These are phyloP conservation scores for Tangara arthus DNA, from an alignment of 2,797 vertebrate genomes.

Conservation along the genomic window DNA sequence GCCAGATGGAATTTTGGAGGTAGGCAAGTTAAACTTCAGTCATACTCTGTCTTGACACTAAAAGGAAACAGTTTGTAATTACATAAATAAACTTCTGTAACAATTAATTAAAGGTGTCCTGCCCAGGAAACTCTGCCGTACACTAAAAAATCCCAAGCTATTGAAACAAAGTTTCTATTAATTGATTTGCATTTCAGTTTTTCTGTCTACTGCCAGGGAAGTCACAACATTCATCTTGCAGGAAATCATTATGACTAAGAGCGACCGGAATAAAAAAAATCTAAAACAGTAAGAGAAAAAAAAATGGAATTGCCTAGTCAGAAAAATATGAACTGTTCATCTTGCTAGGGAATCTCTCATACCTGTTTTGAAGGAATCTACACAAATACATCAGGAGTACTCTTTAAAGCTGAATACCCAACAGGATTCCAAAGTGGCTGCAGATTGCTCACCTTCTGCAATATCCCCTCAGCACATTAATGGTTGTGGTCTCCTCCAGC, in stretches of 20 bases:
- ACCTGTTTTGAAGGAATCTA: background rate
- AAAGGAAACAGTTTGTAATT: background rate
- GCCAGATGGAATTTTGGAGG: conserved; percentile 8
- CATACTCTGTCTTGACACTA: background rate
- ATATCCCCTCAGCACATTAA: background rate
- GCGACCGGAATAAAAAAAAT: background rate
- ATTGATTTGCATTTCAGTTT: background rate
- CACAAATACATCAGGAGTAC: conserved; percentile 2
- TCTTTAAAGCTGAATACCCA: conserved; percentile 16
- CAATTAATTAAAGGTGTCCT: background rate
- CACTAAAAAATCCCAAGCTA: background rate
- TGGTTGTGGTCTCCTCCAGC: background rate
- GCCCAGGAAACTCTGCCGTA: background rate
- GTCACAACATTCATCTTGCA: background rate
- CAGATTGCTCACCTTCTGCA: background rate
- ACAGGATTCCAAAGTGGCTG: background rate
- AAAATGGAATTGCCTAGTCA: background rate
- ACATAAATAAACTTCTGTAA: conserved; percentile 20
- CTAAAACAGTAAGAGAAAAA: background rate
- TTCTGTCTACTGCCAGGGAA: background rate
- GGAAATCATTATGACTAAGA: background rate
- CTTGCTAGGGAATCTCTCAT: background rate
- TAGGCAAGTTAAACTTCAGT: conserved; percentile 23
- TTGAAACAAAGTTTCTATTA: background rate
- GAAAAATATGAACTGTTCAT: background rate